These are phyloP conservation scores for Aplochiton taeniatus DNA, from an alignment of 2,797 vertebrate species.

Conservation along the genomic window DNA sequence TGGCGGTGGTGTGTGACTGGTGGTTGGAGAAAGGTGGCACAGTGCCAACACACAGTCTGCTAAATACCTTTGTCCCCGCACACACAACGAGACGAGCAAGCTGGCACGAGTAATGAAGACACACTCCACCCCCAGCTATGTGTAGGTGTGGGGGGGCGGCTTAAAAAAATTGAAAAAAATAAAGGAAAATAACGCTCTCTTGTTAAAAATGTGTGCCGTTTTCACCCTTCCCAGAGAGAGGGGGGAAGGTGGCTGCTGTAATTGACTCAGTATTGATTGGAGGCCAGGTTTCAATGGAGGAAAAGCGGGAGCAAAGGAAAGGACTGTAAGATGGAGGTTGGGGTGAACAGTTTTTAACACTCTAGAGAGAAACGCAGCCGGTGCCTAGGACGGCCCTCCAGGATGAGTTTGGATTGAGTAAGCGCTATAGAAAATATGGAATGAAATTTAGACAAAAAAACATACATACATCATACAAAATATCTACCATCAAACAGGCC, in stretches of 20 bases:
- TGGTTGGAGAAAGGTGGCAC: constrained; percentile 71
- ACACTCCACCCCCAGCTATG: constrained; percentile 16
- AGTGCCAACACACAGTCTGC: constrained; percentile 64
- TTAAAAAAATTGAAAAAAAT: not conserved
- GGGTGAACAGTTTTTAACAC: too few relatives aligned
- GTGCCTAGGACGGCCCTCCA: too few relatives aligned
- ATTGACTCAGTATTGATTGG: constrained; percentile 70
- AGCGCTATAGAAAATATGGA: too few relatives aligned
- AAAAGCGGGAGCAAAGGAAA: constrained; percentile 39
- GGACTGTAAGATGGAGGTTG: constrained; percentile 55
- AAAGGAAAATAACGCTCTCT: constrained; percentile 27
- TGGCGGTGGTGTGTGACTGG: not conserved
- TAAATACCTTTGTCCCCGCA: constrained; percentile 77
- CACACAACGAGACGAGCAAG: constrained; percentile 57
- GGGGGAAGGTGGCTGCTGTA: constrained; percentile 54
- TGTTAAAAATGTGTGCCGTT: constrained; percentile 40
- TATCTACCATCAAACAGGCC: too few relatives aligned
- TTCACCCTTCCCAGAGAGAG: constrained; percentile 33
- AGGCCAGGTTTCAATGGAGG: constrained; percentile 57
- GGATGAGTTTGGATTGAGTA: too few relatives aligned
- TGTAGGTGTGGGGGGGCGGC: not conserved
- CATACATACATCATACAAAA: too few relatives aligned
- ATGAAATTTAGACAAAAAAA: too few relatives aligned
- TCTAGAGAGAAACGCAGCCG: too few relatives aligned
- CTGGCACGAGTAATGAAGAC: constrained; percentile 46